These are phyloP conservation scores for Nymphicus hollandicus DNA, from an alignment of 2,113 vertebrate genomes.

Conservation along the genomic window DNA sequence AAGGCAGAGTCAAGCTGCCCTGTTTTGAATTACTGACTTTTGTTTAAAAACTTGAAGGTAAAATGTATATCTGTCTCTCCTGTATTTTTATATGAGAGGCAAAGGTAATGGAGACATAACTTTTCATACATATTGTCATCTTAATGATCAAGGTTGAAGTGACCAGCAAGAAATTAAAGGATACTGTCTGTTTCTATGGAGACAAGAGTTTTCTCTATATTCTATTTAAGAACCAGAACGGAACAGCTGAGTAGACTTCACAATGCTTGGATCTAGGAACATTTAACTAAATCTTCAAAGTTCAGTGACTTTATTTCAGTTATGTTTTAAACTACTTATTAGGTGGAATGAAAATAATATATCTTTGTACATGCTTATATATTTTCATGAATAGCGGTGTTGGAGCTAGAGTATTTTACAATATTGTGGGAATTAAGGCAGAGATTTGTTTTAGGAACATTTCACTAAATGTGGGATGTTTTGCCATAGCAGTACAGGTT, in stretches of 20 bases:
- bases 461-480: background rate
- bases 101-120: background rate
- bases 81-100: background rate
- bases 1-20: background rate
- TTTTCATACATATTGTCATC: background rate
- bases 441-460: background rate
- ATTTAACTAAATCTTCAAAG: background rate
- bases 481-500: background rate
- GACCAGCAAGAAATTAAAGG: background rate
- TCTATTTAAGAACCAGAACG: background rate
- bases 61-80: background rate
- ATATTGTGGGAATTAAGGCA: background rate
- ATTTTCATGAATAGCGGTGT: background rate
- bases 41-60: background rate
- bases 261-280: background rate
- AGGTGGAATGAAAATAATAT: background rate
- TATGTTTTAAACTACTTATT: background rate
- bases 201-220: background rate
- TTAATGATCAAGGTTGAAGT: background rate
- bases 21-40: background rate
- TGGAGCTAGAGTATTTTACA: background rate
- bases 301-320: background rate
- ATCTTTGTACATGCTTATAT: background rate
- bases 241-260: background rate
- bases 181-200: slow-evolving; percentile 28